Evolutionary conservation across 1,140 invertebrate species (phyloP), one percentile per base, ranked within the genome.

Genomic region (Belonocnema kinseyi): DNA sequence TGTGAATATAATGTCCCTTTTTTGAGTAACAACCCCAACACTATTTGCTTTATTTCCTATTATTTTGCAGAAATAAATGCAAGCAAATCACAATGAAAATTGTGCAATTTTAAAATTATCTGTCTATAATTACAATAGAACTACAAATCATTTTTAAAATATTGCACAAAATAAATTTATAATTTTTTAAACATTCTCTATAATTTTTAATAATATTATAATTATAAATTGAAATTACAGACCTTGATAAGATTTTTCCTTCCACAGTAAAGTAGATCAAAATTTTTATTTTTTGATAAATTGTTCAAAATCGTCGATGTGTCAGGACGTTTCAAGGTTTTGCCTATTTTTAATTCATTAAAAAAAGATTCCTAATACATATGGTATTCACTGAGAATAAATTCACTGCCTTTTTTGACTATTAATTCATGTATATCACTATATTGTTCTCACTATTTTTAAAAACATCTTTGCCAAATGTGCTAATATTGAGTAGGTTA

Each of bases 241-340:
- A 46, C 10, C 40, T 46, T 46, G 1, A 11, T 6, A 33, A 33
- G 33, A 33, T 40, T 66, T 4, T 40, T 10, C 12, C 13, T 26
- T 17, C n/a, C 21, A 61, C 56, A 61, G 21, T 61, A 61, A 26
- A 61, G 58, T 33, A 61, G 58, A 46, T 33, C 12, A 11, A 40
- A n/a, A 61, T 40, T 33, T 61, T 61, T 12, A 2, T 46, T 46
- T 66, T 33, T 66, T 5, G 33, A 40, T 66, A 66, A 66, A 66
- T 66, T 66, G 26, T 66, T 40, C 13, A 66, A 66, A 66, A 66
- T 66, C 61, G 61, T 66, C 61, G 61, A 66, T 66, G 61, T 66
- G 26, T 66, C 26, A 66, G 61, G 33, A 66, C 61, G 26, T 66
- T 66, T 66, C 33, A 66, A 66, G 61, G 13, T 66, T 46, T 40